Base-by-base conservation (phyloP, 2,113 vertebrate species). In the Panthera uncia region DNA sequence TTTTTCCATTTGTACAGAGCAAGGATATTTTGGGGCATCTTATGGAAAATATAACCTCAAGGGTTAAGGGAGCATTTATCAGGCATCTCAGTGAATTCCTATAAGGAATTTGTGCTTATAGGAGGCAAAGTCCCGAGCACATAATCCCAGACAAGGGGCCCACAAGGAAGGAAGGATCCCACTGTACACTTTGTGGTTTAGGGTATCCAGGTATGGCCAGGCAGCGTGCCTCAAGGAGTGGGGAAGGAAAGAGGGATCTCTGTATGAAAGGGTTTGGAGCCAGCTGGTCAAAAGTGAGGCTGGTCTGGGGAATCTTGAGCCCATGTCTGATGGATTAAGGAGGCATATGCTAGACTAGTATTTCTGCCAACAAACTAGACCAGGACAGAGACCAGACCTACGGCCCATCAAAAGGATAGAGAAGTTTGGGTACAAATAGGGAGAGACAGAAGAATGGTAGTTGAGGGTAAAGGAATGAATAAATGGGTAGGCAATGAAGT, bases 21-120 rank as follows among this genome's bases (percentile, higher is more conserved):
- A 82, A 94, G 66, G 65, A 95, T 97, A 97, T 98, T 98, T 98
- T 96, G 94, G 89, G 97, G 85, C 66, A 93, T 97, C 85, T 96
- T 98, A 97, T 97, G 97, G 97, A 97, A 98, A 98, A 98, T 97
- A 79, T 94, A 98, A 96, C 71, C 96, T 98, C 89, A 81, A 96
- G 85, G 94, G 97, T 96, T 94, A 97, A 95, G 79, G 86, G 86
- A 79, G 31, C 76, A 93, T 85, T 97, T 65, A 90, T 36, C 76
- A 96, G 66, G 19, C 89, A 45, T 79, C 92, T 92, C 83, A 41
- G 82, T 31, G 81, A 88, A 80, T 89, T 90, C n/a, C 36, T 88
- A 25, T 2, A 27, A 80, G 76, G 29, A 80, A 76, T 90, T 80
- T 87, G 65, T 66, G 76, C 21, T 29, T 74, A 14, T 71, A 11